Conservation (phyloP, 2,888 invertebrate species). For the Hirtodrosophila alboralis region DNA sequence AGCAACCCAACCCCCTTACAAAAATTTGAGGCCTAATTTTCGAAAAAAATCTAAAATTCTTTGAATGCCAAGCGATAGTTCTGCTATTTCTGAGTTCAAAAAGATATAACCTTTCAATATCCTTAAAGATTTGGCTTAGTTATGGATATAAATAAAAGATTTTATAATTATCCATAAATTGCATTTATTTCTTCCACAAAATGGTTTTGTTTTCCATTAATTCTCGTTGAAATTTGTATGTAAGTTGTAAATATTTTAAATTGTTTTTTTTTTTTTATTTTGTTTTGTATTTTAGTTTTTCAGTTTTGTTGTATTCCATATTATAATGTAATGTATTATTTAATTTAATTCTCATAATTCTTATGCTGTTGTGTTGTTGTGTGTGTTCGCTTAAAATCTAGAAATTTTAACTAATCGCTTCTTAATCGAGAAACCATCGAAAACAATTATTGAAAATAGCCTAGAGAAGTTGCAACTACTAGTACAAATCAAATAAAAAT, state of each 20-base stretch:
- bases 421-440: conserved; percentile 70
- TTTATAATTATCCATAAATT: conserved; percentile 71
- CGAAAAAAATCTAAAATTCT: no score
- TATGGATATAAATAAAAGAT: background rate
- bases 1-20: no score
- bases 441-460: conserved; percentile 76
- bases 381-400: conserved; percentile 63
- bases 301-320: conserved; percentile 49
- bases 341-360: conserved; percentile 61
- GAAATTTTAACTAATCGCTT: conserved; percentile 76
- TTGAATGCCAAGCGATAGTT: no score
- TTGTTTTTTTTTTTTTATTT: conserved; percentile 51
- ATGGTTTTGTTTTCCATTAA: conserved; percentile 60
- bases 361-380: conserved; percentile 48
- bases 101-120: no score
- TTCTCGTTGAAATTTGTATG: conserved; percentile 72
- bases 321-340: conserved; percentile 49
- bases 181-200: conserved; percentile 75
- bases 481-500: conserved; percentile 60
- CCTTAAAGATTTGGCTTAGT: no score
- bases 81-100: no score
- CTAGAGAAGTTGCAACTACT: conserved; percentile 76
- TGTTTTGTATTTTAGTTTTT: conserved; percentile 50
- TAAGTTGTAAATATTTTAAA: conserved; percentile 78
- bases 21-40: no score